Evolutionary conservation across 2,113 vertebrate genomes (phyloP), one percentile per base, ranked within the genome.

Genomic region (Engystomops pustulosus): DNA sequence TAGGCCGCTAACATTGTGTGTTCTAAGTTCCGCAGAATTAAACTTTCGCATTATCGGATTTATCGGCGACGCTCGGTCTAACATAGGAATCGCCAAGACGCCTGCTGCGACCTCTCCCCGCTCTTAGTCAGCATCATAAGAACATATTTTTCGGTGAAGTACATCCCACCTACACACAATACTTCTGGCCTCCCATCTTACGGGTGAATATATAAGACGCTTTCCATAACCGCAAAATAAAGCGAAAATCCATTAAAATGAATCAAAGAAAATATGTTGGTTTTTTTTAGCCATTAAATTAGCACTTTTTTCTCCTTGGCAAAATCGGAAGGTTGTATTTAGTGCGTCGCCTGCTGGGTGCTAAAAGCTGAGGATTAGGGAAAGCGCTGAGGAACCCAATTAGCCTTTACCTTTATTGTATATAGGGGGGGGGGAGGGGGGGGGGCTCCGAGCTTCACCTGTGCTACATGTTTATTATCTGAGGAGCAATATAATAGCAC

Each of bases 151-250:
- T 32, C 0, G 7, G 10, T 14, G 68, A 81, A 51, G 62, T 51
- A 27, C 20, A 69, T 81, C 18, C 32, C 65, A 69, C 62, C 79
- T 68, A 81, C 62, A 36, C 79, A 68, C 34, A 51, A 53, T 20
- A 70, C 34, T 68, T 67, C 20, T 49, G 32, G 60, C 58, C 25
- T 53, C 36, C 62, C 12, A 17, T 34, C 30, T 15, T 49, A 49
- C 9, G 15, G 78, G 45, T 32, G 17, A 34, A 8, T 10, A 10
- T 10, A 10, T 20, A 36, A 36, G 32, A 20, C 17, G 62, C 62
- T 20, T 34, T 34, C 3, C 18, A 67, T 20, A 67, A 36, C 36
- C 34, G 36, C 0, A 67, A 34, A 67, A 65, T 17, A 49, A 49
- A 49, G 4, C 38, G 8, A 62, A 65, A 34, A 34, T 67, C 62